These are phyloP conservation scores for Fulica atra DNA, from an alignment of 2,113 vertebrate species.

Conservation along the genomic window DNA sequence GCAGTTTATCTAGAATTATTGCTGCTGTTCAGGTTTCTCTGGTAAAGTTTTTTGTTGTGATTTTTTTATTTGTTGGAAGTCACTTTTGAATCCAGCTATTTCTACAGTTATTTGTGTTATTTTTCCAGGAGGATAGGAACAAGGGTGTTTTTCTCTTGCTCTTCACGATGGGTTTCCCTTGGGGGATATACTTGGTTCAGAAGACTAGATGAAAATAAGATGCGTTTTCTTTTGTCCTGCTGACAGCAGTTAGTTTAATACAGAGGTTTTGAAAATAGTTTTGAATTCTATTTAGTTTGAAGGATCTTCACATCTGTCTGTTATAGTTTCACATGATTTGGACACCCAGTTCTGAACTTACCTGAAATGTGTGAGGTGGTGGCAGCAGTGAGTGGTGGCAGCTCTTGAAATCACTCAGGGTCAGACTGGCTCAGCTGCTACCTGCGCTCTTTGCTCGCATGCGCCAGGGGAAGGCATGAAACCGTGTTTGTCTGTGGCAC, in stretches of 20 bases:
- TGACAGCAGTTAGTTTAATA: background rate
- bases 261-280: background rate
- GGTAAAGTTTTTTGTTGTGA: background rate
- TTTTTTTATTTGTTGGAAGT: background rate
- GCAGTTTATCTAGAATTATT: background rate
- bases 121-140: background rate
- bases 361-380: background rate
- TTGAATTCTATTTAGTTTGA: background rate
- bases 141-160: background rate
- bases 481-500: background rate
- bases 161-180: background rate
- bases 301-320: background rate
- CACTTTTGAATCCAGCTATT: background rate
- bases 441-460: background rate
- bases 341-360: background rate
- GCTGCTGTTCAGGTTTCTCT: background rate
- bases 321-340: background rate
- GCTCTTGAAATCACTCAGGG: background rate
- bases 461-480: background rate
- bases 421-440: background rate
- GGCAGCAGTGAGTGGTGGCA: background rate
- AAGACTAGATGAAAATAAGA: background rate
- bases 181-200: background rate
- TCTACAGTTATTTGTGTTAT: background rate
- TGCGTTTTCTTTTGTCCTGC: background rate